A percentile compares a stretch with the other conserved stretches of the same genome.
Evolutionary conservation across 1,140 invertebrate genomes (phyloP).

Genomic region (Anastatus disparis): DNA sequence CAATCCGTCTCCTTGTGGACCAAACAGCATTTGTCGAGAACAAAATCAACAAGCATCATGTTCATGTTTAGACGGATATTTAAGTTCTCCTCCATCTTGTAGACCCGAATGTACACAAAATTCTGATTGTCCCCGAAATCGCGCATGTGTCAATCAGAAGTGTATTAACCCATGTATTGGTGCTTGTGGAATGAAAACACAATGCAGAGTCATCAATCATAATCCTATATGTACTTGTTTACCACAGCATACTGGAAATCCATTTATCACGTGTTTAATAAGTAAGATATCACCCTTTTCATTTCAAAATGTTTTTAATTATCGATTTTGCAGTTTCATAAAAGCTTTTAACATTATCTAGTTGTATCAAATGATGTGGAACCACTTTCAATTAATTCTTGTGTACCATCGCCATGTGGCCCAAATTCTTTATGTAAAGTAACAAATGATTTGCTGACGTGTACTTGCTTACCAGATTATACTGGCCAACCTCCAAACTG

Average conservation of each 20-base stretch:
- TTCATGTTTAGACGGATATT: slow-evolving; percentile 74
- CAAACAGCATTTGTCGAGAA: slow-evolving; percentile 73
- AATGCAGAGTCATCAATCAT: slow-evolving; percentile 73
- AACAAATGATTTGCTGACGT: slow-evolving; percentile 76
- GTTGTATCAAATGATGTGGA: too few species aligned
- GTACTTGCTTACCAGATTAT: slow-evolving; percentile 78
- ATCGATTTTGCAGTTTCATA: too few species aligned
- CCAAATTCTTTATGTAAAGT: slow-evolving; percentile 81
- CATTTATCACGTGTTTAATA: slow-evolving; percentile 66
- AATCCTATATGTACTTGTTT: slow-evolving; percentile 74
- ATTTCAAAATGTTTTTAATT: neutral
- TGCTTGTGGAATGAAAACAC: slow-evolving; percentile 73
- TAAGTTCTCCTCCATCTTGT: slow-evolving; percentile 76
- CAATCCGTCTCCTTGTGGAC: slow-evolving; percentile 74
- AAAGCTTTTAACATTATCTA: too few species aligned
- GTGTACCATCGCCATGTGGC: slow-evolving; percentile 83
- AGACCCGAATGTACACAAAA: slow-evolving; percentile 76
- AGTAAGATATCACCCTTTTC: slow-evolving; percentile 39
- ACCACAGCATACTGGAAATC: slow-evolving; percentile 69
- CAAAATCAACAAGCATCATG: slow-evolving; percentile 74
- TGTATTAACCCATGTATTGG: slow-evolving; percentile 77
- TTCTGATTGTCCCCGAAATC: slow-evolving; percentile 72
- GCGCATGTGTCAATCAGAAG: slow-evolving; percentile 76
- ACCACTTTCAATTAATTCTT: too few species aligned
- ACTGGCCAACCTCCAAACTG: slow-evolving; percentile 80